Evolutionary conservation across 30 jellyfish, hydroid and myxozoan genomes (phyloP), one percentile per base, ranked within the genome.

Genomic region (Cassiopea xamachana): DNA sequence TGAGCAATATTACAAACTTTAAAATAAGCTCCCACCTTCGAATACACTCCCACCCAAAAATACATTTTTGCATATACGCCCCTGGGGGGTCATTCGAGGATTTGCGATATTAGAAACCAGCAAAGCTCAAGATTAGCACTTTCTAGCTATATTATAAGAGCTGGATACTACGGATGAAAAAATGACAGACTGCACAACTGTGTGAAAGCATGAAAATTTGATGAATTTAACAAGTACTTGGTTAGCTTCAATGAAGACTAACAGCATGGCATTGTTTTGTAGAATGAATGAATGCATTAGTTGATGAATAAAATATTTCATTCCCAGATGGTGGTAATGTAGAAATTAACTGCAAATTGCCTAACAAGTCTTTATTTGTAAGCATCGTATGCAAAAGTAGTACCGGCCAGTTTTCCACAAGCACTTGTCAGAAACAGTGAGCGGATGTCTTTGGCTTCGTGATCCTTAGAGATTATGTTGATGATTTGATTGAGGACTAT

Each of bases 211-310:
- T 82, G 90, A 82, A 82, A 82, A 58, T 19, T 82, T 61, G 67
- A 82, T 82, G 90, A 82, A 74, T 18, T 39, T 39, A 18, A 58
- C 90, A 82, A 82, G 90, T 82, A 80, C 82, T 44, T 82, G 58
- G 48, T 47, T 61, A 64, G 44, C 2, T 16, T 48, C 80, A 70
- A 82, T 69, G 70, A 5, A 48, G 46, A 6, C 12, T 15, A 48
- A 67, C 90, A 82, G 90, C 90, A 67, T 59, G 87, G 73, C 73
- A 12, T 71, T 71, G 80, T 71, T 71, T 71, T 27, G 80, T 10
- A 71, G 15, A 12, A 7, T n/a, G 80, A 71, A 71, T 71, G 55
- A 12, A 71, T 19, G 80, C 80, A 7, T 19, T 12, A 71, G 15
- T 71, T 12, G 5, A 71, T 71, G 50, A 71, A 71, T 71, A 71